Percentiles rank a stretch among this genome's conserved stretches.
Evolutionary conservation across 2,888 invertebrate species (phyloP).

Genomic region (Drosophila pegasa): DNA sequence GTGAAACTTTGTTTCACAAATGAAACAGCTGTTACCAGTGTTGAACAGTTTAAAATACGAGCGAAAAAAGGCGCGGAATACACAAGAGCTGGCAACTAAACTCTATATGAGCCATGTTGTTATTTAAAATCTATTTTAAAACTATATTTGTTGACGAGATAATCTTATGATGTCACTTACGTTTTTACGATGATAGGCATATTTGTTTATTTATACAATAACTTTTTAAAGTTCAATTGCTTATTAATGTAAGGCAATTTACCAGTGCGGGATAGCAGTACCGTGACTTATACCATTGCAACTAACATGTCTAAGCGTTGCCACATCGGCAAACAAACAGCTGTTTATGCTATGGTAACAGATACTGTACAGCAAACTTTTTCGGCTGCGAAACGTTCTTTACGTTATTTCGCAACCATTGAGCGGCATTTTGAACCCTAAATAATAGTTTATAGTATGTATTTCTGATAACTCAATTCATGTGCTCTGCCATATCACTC

Average conservation of each 20-base stretch:
- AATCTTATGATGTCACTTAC: constrained; percentile 66
- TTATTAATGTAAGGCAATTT: not conserved
- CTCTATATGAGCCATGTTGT: not conserved
- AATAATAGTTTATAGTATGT: not conserved
- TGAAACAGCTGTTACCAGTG: constrained; percentile 53
- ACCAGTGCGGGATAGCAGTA: no score
- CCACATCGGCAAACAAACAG: constrained; percentile 20
- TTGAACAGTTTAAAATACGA: constrained; percentile 18
- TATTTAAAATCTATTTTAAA: not conserved
- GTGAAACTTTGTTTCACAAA: constrained; percentile 30
- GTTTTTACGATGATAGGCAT: constrained; percentile 83
- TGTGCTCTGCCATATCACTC: constrained; percentile 53
- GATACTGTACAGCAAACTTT: not conserved
- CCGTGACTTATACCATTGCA: not conserved
- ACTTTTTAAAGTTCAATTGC: not conserved
- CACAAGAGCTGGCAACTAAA: constrained; percentile 1
- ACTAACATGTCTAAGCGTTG: constrained; percentile 20
- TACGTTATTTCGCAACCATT: not conserved
- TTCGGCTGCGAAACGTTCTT: no score
- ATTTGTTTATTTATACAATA: not conserved
- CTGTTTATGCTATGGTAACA: not conserved
- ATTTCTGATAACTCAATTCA: constrained; percentile 4
- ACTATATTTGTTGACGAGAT: not conserved
- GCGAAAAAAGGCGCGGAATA: constrained; percentile 46
- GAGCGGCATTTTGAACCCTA: not conserved